phyloP scores from a whole-genome alignment of 2,113 vertebrate species.

The Aix galericulata region DNA sequence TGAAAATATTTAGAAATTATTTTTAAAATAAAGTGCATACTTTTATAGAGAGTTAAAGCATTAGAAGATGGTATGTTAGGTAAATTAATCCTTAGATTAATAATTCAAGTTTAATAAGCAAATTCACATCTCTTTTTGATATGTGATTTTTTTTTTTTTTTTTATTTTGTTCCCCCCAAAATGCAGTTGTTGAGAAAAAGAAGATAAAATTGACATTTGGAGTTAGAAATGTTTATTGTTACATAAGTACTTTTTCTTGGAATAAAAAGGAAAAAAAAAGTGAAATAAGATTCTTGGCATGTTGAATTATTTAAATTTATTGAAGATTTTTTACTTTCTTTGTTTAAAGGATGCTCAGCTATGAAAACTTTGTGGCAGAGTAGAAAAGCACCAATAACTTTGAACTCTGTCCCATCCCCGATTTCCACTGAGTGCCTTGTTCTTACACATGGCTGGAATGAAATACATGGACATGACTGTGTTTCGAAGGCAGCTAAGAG shows the following conservation, averaged over 20 bases:
- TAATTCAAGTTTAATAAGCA: neutral
- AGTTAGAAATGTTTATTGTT: constrained; percentile 48
- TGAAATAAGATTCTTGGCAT: constrained; percentile 52
- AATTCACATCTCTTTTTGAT: constrained; percentile 8
- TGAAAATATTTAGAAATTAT: neutral
- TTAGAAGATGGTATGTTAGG: neutral
- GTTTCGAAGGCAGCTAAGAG: neutral
- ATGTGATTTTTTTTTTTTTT: neutral
- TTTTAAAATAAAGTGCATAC: neutral
- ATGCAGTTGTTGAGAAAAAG: neutral
- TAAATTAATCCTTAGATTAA: neutral
- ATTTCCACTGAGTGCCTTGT: neutral
- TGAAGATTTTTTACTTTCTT: neutral
- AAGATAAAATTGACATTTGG: constrained; percentile 9
- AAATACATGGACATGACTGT: neutral
- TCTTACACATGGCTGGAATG: neutral
- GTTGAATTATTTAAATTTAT: constrained; percentile 58
- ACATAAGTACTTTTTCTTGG: constrained; percentile 43
- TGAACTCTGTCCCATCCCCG: constrained; percentile 1
- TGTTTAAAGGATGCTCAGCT: constrained; percentile 21
- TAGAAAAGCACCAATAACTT: constrained; percentile 35
- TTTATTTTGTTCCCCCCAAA: neutral
- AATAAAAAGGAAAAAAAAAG: constrained; percentile 36
- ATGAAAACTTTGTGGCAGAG: constrained; percentile 50
- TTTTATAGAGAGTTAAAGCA: neutral